A percentile compares a stretch with the other conserved stretches of the same genome.
phyloP scores from a whole-genome alignment of 2,888 invertebrate genomes.

The Pimpla rufipes region DNA sequence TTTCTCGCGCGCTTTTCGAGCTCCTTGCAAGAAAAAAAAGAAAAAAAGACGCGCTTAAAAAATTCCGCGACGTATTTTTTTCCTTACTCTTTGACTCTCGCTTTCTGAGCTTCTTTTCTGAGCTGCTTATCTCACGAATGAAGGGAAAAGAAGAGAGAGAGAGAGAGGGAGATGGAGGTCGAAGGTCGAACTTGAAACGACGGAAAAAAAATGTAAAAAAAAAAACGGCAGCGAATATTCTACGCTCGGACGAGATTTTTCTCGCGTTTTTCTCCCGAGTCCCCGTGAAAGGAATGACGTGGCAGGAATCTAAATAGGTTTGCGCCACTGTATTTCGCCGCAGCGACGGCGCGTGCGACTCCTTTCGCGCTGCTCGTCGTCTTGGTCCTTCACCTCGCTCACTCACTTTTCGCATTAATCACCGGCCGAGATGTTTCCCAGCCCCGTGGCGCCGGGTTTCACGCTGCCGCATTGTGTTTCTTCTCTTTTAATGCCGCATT shows the following conservation, averaged over 20 bases:
- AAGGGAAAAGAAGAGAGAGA: no score
- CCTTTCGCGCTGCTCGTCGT: background rate
- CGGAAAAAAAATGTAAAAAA: constrained; percentile 3
- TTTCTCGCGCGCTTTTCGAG: no score
- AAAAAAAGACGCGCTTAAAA: no score
- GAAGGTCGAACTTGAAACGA: constrained; percentile 34
- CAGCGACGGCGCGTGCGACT: background rate
- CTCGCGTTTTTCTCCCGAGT: constrained; percentile 15
- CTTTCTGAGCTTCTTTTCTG: background rate
- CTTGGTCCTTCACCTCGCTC: background rate
- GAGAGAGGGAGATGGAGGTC: no score
- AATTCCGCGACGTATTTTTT: no score
- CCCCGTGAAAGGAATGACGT: constrained; percentile 36
- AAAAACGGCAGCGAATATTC: background rate
- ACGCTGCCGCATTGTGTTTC: background rate
- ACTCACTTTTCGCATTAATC: constrained; percentile 40
- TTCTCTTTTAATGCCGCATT: background rate
- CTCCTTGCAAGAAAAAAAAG: no score
- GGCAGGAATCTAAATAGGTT: constrained; percentile 39
- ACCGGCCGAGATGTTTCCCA: background rate
- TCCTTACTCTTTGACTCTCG: background rate
- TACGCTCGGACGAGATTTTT: background rate
- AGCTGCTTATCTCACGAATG: background rate
- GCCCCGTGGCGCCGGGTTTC: background rate
- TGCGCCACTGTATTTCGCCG: background rate